Evolutionary conservation across 2,797 vertebrate genomes (phyloP), one percentile per base, ranked within the genome.

Genomic region (Arnoldichthys spilopterus): DNA sequence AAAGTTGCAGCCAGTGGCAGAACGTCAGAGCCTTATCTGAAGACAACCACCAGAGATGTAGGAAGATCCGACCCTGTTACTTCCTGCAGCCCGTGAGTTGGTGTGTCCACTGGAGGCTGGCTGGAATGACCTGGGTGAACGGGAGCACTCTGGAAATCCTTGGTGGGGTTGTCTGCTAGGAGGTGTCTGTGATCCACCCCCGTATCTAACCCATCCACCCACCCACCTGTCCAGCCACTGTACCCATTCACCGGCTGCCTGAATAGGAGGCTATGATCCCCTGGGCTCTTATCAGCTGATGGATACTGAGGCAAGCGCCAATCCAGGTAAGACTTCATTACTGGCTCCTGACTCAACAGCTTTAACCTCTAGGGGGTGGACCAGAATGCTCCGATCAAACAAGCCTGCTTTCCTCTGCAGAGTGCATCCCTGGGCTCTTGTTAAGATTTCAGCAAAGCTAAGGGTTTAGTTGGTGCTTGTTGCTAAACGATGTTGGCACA

Each of bases 181-280:
- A 92, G 89, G 88, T 89, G 86, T 82, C 85, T 86, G 86, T 89
- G 87, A 90, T 87, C 84, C 78, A 22, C 15, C 13, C 34, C 12
- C 34, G 24, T 68, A 85, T 47, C 3, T 84, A 85, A 76, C 37
- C 58, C 28, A 24, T 24, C 82, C 80, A 78, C 73, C 56, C 34
- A 73, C 61, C 67, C 47, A 13, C 56, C 64, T 68, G 69, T 63
- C 40, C 62, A 43, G 30, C 64, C 53, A 66, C 71, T 58, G 77
- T 47, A 37, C 64, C 28, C 15, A 8, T 53, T 34, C 47, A 45
- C 62, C 20, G 74, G 51, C 54, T 66, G 72, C 83, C 71, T 51
- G 72, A 80, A 74, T 69, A 73, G 76, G 74, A 82, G 66, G 76
- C 80, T 72, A 85, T 79, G 80, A 78, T 66, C 66, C 56, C 45